phyloP scores from a whole-genome alignment of 2,888 invertebrate genomes.

The Tenthredo distinguenda region DNA sequence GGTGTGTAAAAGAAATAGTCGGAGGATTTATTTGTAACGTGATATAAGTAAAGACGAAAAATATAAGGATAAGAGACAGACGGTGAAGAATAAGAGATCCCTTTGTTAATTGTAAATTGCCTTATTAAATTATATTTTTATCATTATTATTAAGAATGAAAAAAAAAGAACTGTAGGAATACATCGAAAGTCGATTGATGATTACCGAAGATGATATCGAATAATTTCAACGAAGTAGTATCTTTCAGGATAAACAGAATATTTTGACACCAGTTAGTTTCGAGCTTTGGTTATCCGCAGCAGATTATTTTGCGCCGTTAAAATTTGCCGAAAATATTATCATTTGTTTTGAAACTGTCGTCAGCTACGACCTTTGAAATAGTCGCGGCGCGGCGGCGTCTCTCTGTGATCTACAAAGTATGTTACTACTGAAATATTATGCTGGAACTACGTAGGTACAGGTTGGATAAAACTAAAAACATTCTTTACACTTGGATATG shows the following conservation, averaged over 20 bases:
- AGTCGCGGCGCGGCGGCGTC: background rate
- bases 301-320: background rate
- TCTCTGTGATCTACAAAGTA: conserved; percentile 19
- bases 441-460: background rate
- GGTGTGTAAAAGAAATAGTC: background rate
- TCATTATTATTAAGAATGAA: too few relatives aligned
- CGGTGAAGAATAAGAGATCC: background rate
- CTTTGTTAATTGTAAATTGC: background rate
- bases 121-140: background rate
- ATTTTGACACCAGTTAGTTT: background rate
- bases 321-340: conserved; percentile 2
- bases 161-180: background rate
- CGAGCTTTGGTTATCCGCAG: background rate
- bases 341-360: conserved; percentile 4
- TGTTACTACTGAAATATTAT: background rate
- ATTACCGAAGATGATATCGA: background rate
- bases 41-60: background rate
- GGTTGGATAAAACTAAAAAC: background rate
- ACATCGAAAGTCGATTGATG: too few relatives aligned
- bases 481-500: background rate
- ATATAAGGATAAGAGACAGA: background rate
- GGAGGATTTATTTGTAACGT: background rate
- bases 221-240: background rate
- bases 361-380: conserved; percentile 4
- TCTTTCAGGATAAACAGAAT: background rate